These are phyloP conservation scores for Nicator chloris DNA, from an alignment of 2,113 vertebrate genomes.

Conservation along the genomic window DNA sequence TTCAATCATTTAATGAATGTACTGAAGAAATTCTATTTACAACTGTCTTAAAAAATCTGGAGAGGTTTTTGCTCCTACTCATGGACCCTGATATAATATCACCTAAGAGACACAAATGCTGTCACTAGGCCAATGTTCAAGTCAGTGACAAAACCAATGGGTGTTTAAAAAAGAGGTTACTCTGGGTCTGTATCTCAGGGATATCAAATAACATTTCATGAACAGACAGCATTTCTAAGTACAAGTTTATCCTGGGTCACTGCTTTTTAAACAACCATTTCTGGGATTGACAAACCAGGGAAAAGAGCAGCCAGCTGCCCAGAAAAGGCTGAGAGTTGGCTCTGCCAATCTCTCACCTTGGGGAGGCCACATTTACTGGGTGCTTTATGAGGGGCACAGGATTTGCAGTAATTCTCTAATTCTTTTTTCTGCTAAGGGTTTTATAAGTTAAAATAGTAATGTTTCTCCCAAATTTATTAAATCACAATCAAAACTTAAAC, in stretches of 20 bases:
- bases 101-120: background rate
- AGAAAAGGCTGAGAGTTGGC: background rate
- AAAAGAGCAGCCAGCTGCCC: background rate
- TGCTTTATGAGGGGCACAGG: background rate
- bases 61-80: background rate
- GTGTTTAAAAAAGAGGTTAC: background rate
- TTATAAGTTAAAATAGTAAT: background rate
- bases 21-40: background rate
- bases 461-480: background rate
- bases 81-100: background rate
- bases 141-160: background rate
- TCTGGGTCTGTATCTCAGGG: background rate
- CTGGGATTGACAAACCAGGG: background rate
- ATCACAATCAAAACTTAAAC: background rate
- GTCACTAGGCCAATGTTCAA: background rate
- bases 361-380: background rate
- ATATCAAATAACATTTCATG: background rate
- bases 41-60: background rate
- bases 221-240: background rate
- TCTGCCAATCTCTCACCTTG: background rate
- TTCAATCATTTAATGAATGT: background rate
- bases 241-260: background rate
- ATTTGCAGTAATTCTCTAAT: background rate
- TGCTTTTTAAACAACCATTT: background rate
- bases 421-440: background rate